phyloP scores from a whole-genome alignment of 2,888 invertebrate species.

The Dusona sp. region DNA sequence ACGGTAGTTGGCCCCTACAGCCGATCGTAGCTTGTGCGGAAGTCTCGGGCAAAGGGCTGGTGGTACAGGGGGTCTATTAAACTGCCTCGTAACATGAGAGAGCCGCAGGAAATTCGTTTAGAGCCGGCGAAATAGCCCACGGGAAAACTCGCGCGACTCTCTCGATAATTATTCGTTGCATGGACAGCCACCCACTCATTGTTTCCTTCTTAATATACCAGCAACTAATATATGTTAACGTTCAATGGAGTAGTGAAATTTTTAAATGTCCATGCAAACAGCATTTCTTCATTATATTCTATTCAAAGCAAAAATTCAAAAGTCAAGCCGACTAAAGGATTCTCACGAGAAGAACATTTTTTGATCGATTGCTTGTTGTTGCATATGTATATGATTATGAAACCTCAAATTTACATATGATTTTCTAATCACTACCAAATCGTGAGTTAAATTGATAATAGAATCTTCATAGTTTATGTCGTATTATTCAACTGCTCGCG shows the following conservation, averaged over 20 bases:
- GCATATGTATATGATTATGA: background rate
- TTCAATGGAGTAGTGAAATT: slow-evolving; percentile 22
- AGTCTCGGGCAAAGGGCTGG: slow-evolving; percentile 15
- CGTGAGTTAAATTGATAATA: too few relatives aligned
- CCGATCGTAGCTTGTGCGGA: slow-evolving; percentile 29
- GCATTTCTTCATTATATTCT: background rate
- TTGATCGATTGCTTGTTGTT: background rate
- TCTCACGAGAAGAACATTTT: background rate
- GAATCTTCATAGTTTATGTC: too few relatives aligned
- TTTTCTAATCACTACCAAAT: too few relatives aligned
- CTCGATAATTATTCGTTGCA: slow-evolving; percentile 61
- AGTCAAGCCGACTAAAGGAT: background rate
- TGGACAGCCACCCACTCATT: slow-evolving; percentile 23
- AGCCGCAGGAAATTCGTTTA: slow-evolving; percentile 75
- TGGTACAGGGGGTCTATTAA: slow-evolving; percentile 67
- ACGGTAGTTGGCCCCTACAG: slow-evolving; percentile 40
- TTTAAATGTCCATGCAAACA: background rate
- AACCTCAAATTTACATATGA: background rate
- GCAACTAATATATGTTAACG: background rate
- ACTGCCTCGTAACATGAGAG: slow-evolving; percentile 78
- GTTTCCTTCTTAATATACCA: background rate
- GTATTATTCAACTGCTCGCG: too few relatives aligned
- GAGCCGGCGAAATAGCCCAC: slow-evolving; percentile 48
- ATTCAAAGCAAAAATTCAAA: background rate
- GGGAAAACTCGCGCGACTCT: slow-evolving; percentile 52